phyloP scores from a whole-genome alignment of 2,797 vertebrate species.

The Halcyon smyrnensis region DNA sequence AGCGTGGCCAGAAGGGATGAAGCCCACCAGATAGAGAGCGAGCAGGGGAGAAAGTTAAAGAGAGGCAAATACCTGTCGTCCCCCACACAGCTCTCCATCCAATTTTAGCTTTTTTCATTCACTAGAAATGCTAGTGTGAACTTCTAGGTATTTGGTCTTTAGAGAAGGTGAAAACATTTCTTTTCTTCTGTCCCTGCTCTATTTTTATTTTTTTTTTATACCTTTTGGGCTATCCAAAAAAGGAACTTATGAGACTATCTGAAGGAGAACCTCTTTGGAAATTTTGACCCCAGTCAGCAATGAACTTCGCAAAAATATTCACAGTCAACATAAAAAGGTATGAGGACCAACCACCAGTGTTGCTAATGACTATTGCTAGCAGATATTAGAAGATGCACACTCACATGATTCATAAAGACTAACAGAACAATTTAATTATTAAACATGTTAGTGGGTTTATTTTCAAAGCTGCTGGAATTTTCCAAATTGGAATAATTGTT shows the following conservation, averaged over 20 bases:
- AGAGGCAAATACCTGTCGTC: not conserved
- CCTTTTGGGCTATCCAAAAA: not conserved
- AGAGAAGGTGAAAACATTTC: not conserved
- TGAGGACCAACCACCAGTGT: not conserved
- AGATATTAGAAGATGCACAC: not conserved
- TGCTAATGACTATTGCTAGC: not conserved
- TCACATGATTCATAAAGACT: not conserved
- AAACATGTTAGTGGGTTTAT: not conserved
- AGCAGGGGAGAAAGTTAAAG: not conserved
- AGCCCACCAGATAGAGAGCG: rapidly evolving
- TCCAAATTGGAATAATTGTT: not conserved
- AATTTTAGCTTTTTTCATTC: not conserved
- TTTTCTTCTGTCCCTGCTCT: not conserved
- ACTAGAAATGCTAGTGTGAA: not conserved
- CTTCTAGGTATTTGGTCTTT: not conserved
- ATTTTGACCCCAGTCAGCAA: not conserved
- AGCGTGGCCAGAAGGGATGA: rapidly evolving
- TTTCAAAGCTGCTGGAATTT: not conserved
- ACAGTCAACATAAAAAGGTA: not conserved
- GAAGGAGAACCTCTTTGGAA: not conserved
- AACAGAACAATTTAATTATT: not conserved
- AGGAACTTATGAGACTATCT: not conserved
- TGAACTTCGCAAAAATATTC: not conserved
- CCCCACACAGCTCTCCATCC: not conserved
- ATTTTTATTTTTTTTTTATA: not conserved